Percentiles rank a stretch among this genome's conserved stretches.
Evolutionary conservation across 2,888 invertebrate genomes (phyloP).

Genomic region (Lithophane semibrunnea): DNA sequence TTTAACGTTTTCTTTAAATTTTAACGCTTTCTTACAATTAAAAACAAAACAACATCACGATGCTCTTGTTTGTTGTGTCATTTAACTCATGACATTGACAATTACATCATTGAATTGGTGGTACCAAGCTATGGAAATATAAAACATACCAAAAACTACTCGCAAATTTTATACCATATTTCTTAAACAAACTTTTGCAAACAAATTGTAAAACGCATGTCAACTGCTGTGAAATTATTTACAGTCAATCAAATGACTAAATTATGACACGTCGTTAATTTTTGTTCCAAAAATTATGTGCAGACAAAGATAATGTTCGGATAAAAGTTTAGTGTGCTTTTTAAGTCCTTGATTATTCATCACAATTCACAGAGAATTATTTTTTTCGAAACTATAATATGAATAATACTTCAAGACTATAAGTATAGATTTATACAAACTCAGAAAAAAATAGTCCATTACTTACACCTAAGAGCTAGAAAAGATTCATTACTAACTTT

Average conservation of each 20-base stretch:
- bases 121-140: conserved; percentile 5
- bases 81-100: background rate
- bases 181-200: background rate
- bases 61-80: background rate
- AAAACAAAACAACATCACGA: background rate
- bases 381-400: background rate
- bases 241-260: background rate
- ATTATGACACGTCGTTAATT: background rate
- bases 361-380: background rate
- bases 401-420: background rate
- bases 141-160: background rate
- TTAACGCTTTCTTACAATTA: no score
- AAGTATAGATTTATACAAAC: background rate
- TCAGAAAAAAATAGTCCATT: background rate
- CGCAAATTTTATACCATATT: background rate
- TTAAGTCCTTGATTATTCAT: background rate
- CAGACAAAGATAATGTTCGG: background rate
- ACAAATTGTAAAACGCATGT: background rate
- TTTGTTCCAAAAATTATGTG: background rate
- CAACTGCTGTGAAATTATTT: background rate
- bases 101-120: background rate
- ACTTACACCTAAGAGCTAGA: background rate
- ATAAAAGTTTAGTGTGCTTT: background rate
- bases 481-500: background rate
- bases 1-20: background rate